Evolutionary conservation across 2,888 invertebrate genomes (phyloP), one percentile per base, ranked within the genome.

Genomic region (Melitaea athalia): DNA sequence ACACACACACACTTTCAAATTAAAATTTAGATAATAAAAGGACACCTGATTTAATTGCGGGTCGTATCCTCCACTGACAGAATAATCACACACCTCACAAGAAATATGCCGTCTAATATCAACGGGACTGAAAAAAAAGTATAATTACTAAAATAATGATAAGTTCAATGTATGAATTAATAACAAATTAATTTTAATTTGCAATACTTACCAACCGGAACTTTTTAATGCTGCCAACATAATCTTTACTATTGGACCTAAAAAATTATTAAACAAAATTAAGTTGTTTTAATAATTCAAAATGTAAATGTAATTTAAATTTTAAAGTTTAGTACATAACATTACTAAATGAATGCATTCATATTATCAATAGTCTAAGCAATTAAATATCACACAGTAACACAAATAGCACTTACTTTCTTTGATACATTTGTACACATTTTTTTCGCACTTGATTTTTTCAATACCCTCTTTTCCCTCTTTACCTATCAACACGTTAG

Each of bases 61-160:
- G 91, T 98, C 98, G 87, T 97, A 99, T 15, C 99, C 99, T 38
- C 99, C 99, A 78, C 96, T 97, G 0, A 99, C 97, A 10, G 94
- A 93, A 12, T 93, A 88, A 79, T 96, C 95, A 88, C 99, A 99
- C 24, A 96, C 95, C 93, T 99, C 99, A 92, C 99, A 99, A 0
- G 97, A 95, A 75, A 99, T 95, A 82, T 99, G 98, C 69, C 99
- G 94, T 53, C 96, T 91, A 38, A 98, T 94, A 82, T 98, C 97
- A 68, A 99, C 89, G 43, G 95, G 94, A 86, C 97, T 96, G 87
- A 52, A 94, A 94, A 73, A 76, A 33, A 74, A 69, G 72, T n/a
- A 49, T 49, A 49, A 49, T 1, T 49, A n/a, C 6, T 49, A 49
- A 14, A n/a, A n/a, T n/a, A n/a, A 49, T 14, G n/a, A n/a, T 49